phyloP scores from a whole-genome alignment of 2,113 vertebrate species.

The Smithornis capensis region DNA sequence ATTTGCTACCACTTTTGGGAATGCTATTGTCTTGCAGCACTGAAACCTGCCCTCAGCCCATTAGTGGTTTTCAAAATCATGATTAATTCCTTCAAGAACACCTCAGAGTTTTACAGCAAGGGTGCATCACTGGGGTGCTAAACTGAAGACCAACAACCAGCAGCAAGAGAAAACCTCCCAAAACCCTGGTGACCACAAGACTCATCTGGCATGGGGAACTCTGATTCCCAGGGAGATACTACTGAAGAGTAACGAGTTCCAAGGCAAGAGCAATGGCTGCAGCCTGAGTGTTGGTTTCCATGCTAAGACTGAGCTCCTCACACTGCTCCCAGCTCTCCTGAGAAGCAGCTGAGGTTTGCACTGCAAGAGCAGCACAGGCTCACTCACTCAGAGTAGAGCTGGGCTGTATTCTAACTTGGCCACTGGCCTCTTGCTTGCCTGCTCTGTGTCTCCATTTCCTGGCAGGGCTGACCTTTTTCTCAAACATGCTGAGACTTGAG shows the following conservation, averaged over 20 bases:
- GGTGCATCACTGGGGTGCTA: not conserved
- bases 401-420: not conserved
- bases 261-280: not conserved
- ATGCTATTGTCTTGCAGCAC: not conserved
- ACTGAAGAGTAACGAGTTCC: rapidly evolving
- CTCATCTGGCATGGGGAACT: not conserved
- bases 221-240: not conserved
- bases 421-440: not conserved
- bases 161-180: not conserved
- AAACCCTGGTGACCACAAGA: not conserved
- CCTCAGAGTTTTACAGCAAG: not conserved
- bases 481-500: not conserved
- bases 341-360: not conserved
- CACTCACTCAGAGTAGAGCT: not conserved
- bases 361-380: not conserved
- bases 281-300: not conserved
- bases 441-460: not conserved
- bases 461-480: not conserved
- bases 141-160: not conserved
- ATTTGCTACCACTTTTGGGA: not conserved
- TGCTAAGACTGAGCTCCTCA: not conserved
- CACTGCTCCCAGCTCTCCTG: not conserved
- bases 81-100: not conserved
- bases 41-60: not conserved
- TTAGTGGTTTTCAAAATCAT: not conserved